Evolutionary conservation across 1,140 invertebrate genomes (phyloP).

Genomic region (Hyles euphorbiae): DNA sequence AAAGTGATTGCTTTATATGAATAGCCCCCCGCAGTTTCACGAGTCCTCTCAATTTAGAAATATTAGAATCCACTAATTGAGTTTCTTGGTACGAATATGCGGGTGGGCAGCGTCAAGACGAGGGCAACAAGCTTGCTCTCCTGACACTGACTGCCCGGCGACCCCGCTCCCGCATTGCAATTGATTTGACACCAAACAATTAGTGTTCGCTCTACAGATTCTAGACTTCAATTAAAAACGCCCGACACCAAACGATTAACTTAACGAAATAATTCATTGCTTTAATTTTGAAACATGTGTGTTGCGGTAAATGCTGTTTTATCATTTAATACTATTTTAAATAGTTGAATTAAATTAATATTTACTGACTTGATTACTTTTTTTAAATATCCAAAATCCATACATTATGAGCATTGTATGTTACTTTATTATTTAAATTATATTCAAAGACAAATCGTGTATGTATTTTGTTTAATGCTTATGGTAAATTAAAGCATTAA

Average conservation of each 20-base stretch:
- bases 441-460: no score
- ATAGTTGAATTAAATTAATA: background rate
- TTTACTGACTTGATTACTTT: background rate
- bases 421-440: no score
- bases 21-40: slow-evolving; percentile 14
- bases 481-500: no score
- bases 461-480: no score
- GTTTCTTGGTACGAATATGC: slow-evolving; percentile 42
- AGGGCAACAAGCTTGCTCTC: slow-evolving; percentile 36
- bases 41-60: slow-evolving; percentile 30
- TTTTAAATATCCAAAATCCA: no score
- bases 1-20: no score
- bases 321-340: background rate
- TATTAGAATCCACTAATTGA: slow-evolving; percentile 35
- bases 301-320: background rate
- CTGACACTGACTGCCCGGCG: slow-evolving; percentile 27
- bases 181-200: slow-evolving; percentile 53
- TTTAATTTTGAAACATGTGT: background rate
- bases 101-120: slow-evolving; percentile 58
- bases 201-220: slow-evolving; percentile 17
- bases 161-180: slow-evolving; percentile 46
- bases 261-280: background rate
- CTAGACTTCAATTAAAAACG: slow-evolving; percentile 3
- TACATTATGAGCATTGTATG: no score
- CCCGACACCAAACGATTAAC: background rate